Base-by-base conservation (phyloP, 1,140 invertebrate species). In the Aphelenchoides besseyi region DNA sequence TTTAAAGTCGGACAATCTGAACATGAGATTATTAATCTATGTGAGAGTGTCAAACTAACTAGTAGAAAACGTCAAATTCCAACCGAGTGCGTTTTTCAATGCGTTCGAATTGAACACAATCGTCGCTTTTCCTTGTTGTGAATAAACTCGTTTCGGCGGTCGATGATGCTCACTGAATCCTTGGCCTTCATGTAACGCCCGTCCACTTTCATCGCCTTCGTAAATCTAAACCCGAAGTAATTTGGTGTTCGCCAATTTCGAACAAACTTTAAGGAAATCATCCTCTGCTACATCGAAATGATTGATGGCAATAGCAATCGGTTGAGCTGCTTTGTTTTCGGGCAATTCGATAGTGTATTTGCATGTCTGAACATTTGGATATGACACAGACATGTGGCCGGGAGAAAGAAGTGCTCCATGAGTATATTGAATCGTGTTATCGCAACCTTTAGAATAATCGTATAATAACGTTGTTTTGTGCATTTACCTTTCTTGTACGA, bases 1-100 rank as follows among this genome's bases (percentile, higher is more conserved):
- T 90, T 88, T 33, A 96, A 86, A 23, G 89, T 86, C 2, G 93
- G 92, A 85, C 94, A 97, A 87, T 96, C 94, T 92, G 79, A 78
- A 88, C n/a, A 88, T 78, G 41, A 75, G 30, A 66, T 26, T 23
- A 23, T 59, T 28, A 59, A 28, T 59, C 5, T 28, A 48, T 48
- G 41, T 12, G 41, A 23, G 41, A 23, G n/a, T n/a, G n/a, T n/a
- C 70, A 12, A 74, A 67, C 78, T 76, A 86, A 92, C 91, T 91
- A 78, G 93, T 92, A 75, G 92, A 95, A 86, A 93, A 97, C 16
- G 90, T 91, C 28, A 93, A 92, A 85, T 91, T 90, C 92, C 92
- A 96, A 72, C 94, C 91, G 74, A 87, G 87, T 55, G 88, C 89
- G 82, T 90, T 91, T 80, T 93, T 90, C 57, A 95, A 85, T 32